Base-by-base conservation (phyloP, 2,797 vertebrate genomes). In the Spea hammondii region DNA sequence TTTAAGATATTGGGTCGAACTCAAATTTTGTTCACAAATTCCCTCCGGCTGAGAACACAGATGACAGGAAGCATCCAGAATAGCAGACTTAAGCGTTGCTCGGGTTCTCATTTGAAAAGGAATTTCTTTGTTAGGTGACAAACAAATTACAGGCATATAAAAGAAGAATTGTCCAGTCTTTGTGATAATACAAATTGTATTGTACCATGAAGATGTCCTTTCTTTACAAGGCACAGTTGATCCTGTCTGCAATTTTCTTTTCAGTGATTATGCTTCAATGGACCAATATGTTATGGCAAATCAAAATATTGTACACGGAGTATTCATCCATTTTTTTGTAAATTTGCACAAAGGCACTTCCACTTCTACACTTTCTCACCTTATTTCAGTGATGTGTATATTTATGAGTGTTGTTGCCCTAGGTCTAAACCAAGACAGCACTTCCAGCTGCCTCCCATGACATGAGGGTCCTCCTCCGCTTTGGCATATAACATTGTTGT, bases 91-190 rank as follows among this genome's bases (percentile, higher is more conserved):
- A 74, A 44, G 54, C 54, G 65, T 51, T 79, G 60, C 78, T 60
- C 53, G 60, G 73, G 70, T 73, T 79, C 70, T 73, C 51, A 69
- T 74, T 79, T 74, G 55, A 65, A 74, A 79, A 48, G 55, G 65
- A 79, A 64, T 54, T 79, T 69, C 78, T 79, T 79, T 79, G 72
- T 79, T 79, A 79, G 78, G 78, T 79, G 78, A 79, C 78, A 79
- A 79, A 79, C 72, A 74, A 75, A 79, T 79, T 74, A 70, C 65
- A 74, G 66, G 55, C 66, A 70, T 62, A 79, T 70, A 75, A 79
- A 70, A 79, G 72, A 81, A 72, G 53, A 77, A 59, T 57, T 67
- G 70, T 46, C 62, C 70, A 60, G 44, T 45, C 59, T 72, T 60
- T 81, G 73, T 72, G 17, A 72, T 76, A 72, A 81, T 72, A 81